Conservation (phyloP, 2,888 invertebrate species). For the Kuschelorhynchus macadamiae region DNA sequence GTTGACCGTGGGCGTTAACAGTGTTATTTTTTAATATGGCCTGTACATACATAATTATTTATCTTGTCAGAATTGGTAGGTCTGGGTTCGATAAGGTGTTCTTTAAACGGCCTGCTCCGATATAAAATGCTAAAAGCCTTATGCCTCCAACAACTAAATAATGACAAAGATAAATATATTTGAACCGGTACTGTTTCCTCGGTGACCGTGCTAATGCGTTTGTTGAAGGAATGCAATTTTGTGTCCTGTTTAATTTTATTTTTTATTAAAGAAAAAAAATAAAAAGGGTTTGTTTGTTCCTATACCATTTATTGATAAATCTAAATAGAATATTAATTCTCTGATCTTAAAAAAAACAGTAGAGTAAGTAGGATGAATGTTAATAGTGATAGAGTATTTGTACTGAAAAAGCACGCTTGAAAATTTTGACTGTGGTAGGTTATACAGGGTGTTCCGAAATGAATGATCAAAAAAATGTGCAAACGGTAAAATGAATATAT, state of each 20-base stretch:
- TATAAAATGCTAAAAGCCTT: slow-evolving; percentile 35
- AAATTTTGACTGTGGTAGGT: too few species aligned
- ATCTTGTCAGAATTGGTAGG: slow-evolving; percentile 44
- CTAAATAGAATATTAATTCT: too few species aligned
- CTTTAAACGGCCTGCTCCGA: slow-evolving; percentile 29
- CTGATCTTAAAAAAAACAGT: too few species aligned
- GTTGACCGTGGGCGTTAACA: slow-evolving; percentile 35
- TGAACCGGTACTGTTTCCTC: slow-evolving; percentile 4
- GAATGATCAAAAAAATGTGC: too few species aligned
- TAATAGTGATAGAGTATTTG: too few species aligned
- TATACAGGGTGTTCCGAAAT: too few species aligned
- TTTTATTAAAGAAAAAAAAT: too few species aligned
- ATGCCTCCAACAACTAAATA: slow-evolving; percentile 20
- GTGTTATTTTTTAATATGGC: slow-evolving; percentile 42
- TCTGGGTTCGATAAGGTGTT: slow-evolving; percentile 42
- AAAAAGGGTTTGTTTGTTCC: background rate
- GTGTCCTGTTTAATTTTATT: background rate
- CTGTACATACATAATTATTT: slow-evolving; percentile 45
- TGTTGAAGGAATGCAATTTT: slow-evolving; percentile 17
- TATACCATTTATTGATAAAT: background rate
- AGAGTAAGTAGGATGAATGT: too few species aligned
- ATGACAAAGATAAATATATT: slow-evolving; percentile 42
- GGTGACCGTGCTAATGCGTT: slow-evolving; percentile 11
- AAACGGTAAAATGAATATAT: too few species aligned
- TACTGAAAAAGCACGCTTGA: too few species aligned